Conservation (phyloP, 2,797 vertebrate genomes). For the Falco concolor region DNA sequence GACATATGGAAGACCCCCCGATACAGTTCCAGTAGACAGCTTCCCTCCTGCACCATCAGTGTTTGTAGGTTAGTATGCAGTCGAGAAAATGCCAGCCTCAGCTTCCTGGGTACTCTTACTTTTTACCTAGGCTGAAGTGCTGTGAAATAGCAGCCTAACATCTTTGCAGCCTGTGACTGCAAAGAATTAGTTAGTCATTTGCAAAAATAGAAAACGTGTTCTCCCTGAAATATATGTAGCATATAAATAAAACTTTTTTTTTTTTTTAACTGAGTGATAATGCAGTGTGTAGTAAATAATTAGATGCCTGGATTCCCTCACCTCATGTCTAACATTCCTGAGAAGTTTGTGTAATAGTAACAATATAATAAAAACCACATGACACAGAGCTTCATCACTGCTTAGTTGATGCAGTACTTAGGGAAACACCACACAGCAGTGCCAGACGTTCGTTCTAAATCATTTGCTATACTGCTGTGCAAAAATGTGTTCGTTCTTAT, state of each 20-base stretch:
- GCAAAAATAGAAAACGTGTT: not conserved
- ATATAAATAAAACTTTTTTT: not conserved
- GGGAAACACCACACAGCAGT: not conserved
- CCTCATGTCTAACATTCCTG: conserved; percentile 2
- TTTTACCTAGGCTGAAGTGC: not conserved
- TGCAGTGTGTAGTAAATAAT: not conserved
- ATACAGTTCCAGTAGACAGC: conserved; percentile 83
- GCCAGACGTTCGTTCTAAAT: conserved; percentile 40
- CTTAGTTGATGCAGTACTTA: not conserved
- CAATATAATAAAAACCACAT: conserved; percentile 17
- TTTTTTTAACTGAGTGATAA: not conserved
- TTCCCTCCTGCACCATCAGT: conserved; percentile 82
- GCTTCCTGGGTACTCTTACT: not conserved
- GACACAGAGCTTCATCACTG: not conserved
- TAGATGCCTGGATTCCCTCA: not conserved
- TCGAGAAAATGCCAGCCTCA: not conserved
- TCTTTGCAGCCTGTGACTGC: not conserved
- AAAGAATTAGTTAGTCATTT: not conserved
- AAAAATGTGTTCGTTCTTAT: conserved; percentile 61
- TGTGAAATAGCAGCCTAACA: not conserved
- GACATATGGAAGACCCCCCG: conserved; percentile 89
- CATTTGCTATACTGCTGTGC: conserved; percentile 41
- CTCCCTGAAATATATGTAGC: not conserved
- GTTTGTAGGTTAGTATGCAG: conserved; percentile 82
- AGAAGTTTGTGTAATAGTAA: conserved; percentile 3